These are phyloP conservation scores for Alviniconcha strummeri DNA, from an alignment of 2,888 invertebrate species.

Conservation along the genomic window DNA sequence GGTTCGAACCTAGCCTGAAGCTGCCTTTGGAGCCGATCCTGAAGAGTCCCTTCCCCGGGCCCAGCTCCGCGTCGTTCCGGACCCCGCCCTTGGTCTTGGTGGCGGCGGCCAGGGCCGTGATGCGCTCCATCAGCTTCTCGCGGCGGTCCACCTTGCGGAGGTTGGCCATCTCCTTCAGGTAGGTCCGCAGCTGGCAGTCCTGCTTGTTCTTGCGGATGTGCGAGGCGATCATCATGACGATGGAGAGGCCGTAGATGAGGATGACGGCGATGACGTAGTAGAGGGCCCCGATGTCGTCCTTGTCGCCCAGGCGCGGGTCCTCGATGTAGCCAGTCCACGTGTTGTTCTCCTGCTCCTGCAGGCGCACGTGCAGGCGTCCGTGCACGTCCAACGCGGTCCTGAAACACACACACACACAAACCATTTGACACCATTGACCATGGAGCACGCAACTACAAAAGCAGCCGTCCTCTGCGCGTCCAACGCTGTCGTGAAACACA, in stretches of 20 bases:
- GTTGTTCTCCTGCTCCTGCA: constrained; percentile 54
- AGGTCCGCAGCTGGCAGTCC: constrained; percentile 67
- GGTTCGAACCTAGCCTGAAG: not conserved
- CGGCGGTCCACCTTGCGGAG: constrained; percentile 64
- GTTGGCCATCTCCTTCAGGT: constrained; percentile 69
- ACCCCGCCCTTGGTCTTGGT: constrained; percentile 30
- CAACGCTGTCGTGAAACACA: not conserved
- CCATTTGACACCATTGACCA: not conserved
- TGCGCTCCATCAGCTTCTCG: constrained; percentile 61
- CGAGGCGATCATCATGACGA: constrained; percentile 72
- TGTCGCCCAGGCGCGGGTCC: constrained; percentile 45
- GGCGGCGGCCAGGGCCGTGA: constrained; percentile 46
- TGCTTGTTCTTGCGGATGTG: constrained; percentile 71
- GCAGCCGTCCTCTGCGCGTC: not conserved
- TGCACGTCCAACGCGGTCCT: constrained; percentile 51
- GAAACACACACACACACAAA: not conserved
- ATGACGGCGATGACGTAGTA: constrained; percentile 73
- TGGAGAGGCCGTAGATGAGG: constrained; percentile 70
- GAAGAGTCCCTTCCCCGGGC: constrained; percentile 35
- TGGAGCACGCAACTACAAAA: not conserved
- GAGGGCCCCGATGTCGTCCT: constrained; percentile 69
- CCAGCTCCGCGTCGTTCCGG: constrained; percentile 27
- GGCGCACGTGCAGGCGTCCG: constrained; percentile 54
- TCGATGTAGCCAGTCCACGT: constrained; percentile 59
- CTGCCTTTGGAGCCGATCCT: constrained; percentile 35